Evolutionary conservation across 2,797 vertebrate species (phyloP), one percentile per base, ranked within the genome.

Genomic region (Helicolenus hilgendorfi): DNA sequence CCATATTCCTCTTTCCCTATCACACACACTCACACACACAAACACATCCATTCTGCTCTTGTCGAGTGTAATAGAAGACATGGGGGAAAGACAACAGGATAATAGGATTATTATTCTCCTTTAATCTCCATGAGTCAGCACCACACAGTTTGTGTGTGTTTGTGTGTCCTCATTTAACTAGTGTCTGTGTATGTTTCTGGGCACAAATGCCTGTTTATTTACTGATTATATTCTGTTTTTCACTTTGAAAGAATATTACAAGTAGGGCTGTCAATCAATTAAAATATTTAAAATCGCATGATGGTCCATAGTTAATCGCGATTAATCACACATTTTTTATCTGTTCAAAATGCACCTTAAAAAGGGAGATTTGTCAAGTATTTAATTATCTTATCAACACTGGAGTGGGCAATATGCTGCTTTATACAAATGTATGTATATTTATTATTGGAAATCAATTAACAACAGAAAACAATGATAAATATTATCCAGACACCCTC

Each of bases 61-160:
- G 87, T 91, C 86, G 83, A 86, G 85, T 87, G 69, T 83, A 94
- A 94, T 87, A 86, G 82, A 92, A 93, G 82, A 94, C 90, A 92
- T 69, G 20, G 56, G 58, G 67, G 73, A 92, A 89, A 89, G 89
- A 90, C 88, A 93, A 92, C 87, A 94, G 89, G 79, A 94, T 95
- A 94, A 94, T 89, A 86, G 87, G 92, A 95, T 95, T 96, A 95
- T 89, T 91, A 91, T 93, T 96, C 86, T 92, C 84, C 83, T 91
- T 86, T 96, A 92, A 94, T 94, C 94, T 96, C 87, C 75, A 78
- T 90, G 88, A 96, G 83, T 95, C 94, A 94, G 94, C 92, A 83
- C 27, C 70, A 77, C 70, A 76, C 29, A 27, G 49, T 77, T 41
- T 74, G 69, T 89, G 75, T 81, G 56, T 85, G 33, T 79, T 31